A percentile compares a stretch with the other conserved stretches of the same genome.
Evolutionary conservation across 2,888 invertebrate genomes (phyloP).

Genomic region (Pandemis heparana): DNA sequence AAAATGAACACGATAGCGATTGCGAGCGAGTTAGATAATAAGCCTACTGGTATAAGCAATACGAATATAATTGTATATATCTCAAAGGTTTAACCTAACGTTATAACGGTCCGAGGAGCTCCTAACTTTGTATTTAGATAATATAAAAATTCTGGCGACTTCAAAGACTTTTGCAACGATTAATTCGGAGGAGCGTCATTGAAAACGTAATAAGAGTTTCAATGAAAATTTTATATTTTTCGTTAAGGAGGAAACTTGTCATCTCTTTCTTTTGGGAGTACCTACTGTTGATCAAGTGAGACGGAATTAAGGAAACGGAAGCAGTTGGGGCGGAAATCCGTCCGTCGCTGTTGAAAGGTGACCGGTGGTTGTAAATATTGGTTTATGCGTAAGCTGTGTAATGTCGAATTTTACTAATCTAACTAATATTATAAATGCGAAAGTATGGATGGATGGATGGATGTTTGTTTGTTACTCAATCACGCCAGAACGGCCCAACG

Average conservation of each 20-base stretch:
- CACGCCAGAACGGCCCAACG: too few species aligned
- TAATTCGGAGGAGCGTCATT: slow-evolving; percentile 35
- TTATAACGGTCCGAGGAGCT: slow-evolving; percentile 27
- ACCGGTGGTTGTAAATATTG: background rate
- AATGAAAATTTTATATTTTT: slow-evolving; percentile 13
- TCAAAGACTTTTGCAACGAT: slow-evolving; percentile 43
- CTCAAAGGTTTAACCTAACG: slow-evolving; percentile 22
- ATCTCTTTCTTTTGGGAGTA: background rate
- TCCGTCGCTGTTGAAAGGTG: slow-evolving; percentile 7
- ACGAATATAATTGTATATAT: slow-evolving; percentile 6
- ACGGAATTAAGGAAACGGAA: slow-evolving; percentile 23
- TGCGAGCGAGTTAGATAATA: too few species aligned
- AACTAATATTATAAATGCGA: too few species aligned
- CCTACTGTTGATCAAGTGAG: slow-evolving; percentile 5
- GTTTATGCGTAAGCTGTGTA: background rate
- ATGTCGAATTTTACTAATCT: background rate
- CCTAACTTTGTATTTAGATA: slow-evolving; percentile 34
- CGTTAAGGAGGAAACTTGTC: slow-evolving; percentile 13
- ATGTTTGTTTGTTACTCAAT: too few species aligned
- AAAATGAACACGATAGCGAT: too few species aligned
- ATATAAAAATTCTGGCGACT: slow-evolving; percentile 39
- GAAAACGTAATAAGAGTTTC: slow-evolving; percentile 35
- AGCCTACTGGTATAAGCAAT: background rate
- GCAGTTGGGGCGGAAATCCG: slow-evolving; percentile 39
- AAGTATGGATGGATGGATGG: too few species aligned